Percentiles rank a stretch among this genome's conserved stretches.
phyloP scores from a whole-genome alignment of 2,797 vertebrate species.

The Danio albolineatus region DNA sequence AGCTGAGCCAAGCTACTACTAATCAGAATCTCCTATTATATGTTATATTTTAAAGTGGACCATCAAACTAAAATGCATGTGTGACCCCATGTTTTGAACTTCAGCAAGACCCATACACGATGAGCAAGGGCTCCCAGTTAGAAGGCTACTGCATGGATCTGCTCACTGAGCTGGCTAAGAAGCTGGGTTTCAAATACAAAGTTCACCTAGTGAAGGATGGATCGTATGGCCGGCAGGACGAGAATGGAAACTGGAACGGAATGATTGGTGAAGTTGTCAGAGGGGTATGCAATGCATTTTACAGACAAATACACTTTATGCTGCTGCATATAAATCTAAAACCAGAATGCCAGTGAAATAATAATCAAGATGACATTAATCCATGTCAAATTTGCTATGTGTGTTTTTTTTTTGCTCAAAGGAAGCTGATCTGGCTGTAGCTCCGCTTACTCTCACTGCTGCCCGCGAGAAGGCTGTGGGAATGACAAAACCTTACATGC shows the following conservation, averaged over 20 bases:
- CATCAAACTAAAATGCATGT: too few relatives aligned
- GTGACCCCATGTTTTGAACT: not conserved
- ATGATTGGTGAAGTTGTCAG: slow-evolving; percentile 89
- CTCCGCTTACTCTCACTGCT: slow-evolving; percentile 87
- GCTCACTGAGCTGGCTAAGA: slow-evolving; percentile 81
- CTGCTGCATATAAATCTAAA: not conserved
- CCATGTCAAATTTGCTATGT: not conserved
- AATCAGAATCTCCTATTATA: too few relatives aligned
- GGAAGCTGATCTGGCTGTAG: slow-evolving; percentile 89
- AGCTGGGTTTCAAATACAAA: slow-evolving; percentile 84
- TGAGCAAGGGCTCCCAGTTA: slow-evolving; percentile 77
- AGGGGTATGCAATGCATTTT: slow-evolving; percentile 74
- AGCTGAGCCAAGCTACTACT: too few relatives aligned
- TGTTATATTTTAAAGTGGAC: too few relatives aligned
- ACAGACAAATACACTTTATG: not conserved
- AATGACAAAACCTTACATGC: slow-evolving; percentile 91
- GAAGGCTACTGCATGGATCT: slow-evolving; percentile 92
- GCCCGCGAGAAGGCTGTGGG: slow-evolving; percentile 83
- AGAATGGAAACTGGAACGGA: slow-evolving; percentile 85
- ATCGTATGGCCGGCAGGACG: slow-evolving; percentile 78
- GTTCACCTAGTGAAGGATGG: slow-evolving; percentile 85
- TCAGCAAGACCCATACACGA: slow-evolving; percentile 88
- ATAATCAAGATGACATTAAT: not conserved
- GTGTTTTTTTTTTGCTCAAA: slow-evolving; percentile 56
- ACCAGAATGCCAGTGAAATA: not conserved